Base-by-base conservation (phyloP, 2,888 invertebrate species). In the Agrotis segetum region DNA sequence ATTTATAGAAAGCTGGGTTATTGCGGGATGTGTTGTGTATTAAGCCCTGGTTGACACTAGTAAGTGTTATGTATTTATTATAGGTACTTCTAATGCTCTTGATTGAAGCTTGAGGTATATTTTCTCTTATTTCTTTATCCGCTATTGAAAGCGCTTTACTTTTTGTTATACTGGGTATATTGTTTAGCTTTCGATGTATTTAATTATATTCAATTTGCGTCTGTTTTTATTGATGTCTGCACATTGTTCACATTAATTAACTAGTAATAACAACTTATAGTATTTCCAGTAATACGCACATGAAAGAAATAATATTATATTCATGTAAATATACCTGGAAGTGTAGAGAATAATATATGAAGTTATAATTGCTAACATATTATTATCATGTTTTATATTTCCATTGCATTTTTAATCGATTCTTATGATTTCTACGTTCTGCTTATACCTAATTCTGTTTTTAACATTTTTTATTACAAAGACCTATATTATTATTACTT, bases 241-340 rank as follows among this genome's bases (percentile, higher is more conserved):
- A n/a, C 19, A 66, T 70, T 53, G 21, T 49, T 29, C 16, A 55
- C 44, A 13, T 56, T 70, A 46, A 52, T 13, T 62, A 16, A 49
- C 11, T 65, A 58, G n/a, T 63, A 59, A 71, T 52, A 70, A 68
- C 52, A 72, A 61, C 24, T 44, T 70, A 44, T 59, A 59, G 65
- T 70, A 72, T 79, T 82, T 67, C 76, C 64, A 76, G 21, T 29
- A 66, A 60, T 67, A 53, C 11, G 19, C 3, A 21, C 21, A 53
- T 34, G 40, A 67, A 63, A 67, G 19, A 79, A 50, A 46, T 67
- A 55, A 58, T 47, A 46, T 67, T 52, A 58, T 59, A 72, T 52
- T 64, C 67, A 74, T 76, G 52, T 49, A 46, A 64, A 70, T 81
- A 58, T 67, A 81, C 68, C 71, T 72, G 72, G 72, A 81, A 78